Base-by-base conservation (phyloP, 2,113 vertebrate genomes). In the Stictonetta naevosa region DNA sequence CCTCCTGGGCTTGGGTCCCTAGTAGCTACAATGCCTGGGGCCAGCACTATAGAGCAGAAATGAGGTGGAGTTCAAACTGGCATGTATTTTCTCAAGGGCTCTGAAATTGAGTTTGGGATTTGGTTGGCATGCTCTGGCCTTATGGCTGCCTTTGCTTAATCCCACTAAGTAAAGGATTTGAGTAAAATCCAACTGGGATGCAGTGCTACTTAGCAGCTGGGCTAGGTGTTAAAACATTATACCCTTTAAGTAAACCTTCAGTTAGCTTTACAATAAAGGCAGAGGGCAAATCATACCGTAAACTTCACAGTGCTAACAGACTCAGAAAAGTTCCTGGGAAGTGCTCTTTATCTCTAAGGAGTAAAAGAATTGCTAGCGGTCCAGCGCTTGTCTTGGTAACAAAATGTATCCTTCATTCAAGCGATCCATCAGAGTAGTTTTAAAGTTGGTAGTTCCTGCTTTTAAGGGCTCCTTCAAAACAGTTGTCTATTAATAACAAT, bases 11-110 rank as follows among this genome's bases (percentile, higher is more conserved):
- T n/a, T 86, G 44, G 88, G 93, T 95, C 95, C 96, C 96, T 93
- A 63, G 92, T 85, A 97, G 96, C 97, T 89, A 26, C 90, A 94
- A 14, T 10, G 97, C 97, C 97, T 97, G 75, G 56, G 97, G 98
- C 97, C 95, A 96, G 97, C 87, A 87, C 90, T 95, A 55, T 44
- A 95, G 86, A 92, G 90, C 95, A 88, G 85, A 88, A 95, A 95
- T 66, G 86, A 98, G 96, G 89, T 86, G 25, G 53, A 79, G 91
- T 95, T 97, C 90, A 80, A 82, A 95, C 38, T 85, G 86, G 94
- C 95, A 93, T 95, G 86, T 79, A 60, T 97, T 97, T 96, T 97
- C 96, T 97, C 97, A 91, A 92, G 96, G 95, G 97, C 93, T 97
- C 92, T 96, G 96, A 95, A 97, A 93, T 8, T 46, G 90, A 88